Percentiles rank a stretch among this genome's conserved stretches.
These are phyloP conservation scores for Amaurobius ferox DNA, from an alignment of 2,888 invertebrate species.

Conservation along the genomic window DNA sequence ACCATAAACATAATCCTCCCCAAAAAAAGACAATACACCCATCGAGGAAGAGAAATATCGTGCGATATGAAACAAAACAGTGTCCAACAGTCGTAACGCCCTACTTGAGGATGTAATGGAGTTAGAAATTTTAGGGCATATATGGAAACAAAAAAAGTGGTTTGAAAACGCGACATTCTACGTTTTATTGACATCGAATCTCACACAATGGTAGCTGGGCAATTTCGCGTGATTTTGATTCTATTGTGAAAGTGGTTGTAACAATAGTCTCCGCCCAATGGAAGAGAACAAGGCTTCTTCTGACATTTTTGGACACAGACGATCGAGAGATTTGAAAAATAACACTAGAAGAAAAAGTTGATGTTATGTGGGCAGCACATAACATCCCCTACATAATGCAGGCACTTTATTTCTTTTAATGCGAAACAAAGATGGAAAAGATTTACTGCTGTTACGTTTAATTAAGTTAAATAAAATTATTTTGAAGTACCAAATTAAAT, in stretches of 20 bases:
- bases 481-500: too few species aligned
- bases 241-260: neutral
- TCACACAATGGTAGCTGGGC: constrained; percentile 34
- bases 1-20: neutral
- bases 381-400: too few species aligned
- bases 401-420: too few species aligned
- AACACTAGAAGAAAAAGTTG: too few species aligned
- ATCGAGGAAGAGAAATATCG: constrained; percentile 15
- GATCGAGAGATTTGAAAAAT: too few species aligned
- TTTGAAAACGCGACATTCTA: constrained; percentile 31
- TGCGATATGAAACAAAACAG: neutral
- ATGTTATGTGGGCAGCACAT: too few species aligned
- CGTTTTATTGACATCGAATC: constrained; percentile 30
- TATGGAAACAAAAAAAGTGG: constrained; percentile 38
- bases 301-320: too few species aligned
- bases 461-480: too few species aligned
- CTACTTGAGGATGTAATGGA: constrained; percentile 46
- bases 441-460: too few species aligned
- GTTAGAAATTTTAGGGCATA: constrained; percentile 13
- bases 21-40: constrained; percentile 7
- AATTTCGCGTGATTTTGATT: constrained; percentile 20
- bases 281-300: too few species aligned
- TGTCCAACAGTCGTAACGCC: constrained; percentile 36
- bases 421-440: too few species aligned
- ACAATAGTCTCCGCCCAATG: too few species aligned